phyloP scores from a whole-genome alignment of 2,113 vertebrate genomes.

The Chitala chitala region DNA sequence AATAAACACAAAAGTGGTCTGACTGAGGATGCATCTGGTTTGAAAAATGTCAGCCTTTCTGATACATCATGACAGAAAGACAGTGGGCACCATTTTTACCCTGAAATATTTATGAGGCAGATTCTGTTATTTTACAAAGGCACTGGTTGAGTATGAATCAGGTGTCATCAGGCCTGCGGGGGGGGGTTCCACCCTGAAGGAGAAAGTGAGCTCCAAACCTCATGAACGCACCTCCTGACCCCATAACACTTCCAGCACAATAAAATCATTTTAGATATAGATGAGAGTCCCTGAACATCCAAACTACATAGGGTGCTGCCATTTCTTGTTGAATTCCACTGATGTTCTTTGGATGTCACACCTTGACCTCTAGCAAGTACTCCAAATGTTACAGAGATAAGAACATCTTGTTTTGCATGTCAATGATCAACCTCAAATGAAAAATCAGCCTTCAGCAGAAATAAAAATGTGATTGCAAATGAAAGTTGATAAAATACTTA shows the following conservation, averaged over 20 bases:
- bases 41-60: conserved; percentile 8
- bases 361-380: too few species aligned
- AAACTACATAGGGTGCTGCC: not conserved
- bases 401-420: too few species aligned
- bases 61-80: conserved; percentile 1
- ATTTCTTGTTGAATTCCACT: too few species aligned
- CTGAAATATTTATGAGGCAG: conserved; percentile 26
- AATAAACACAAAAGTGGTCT: not conserved
- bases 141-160: conserved; percentile 13
- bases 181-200: not conserved
- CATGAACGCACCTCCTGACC: not conserved
- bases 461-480: too few species aligned
- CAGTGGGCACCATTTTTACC: not conserved
- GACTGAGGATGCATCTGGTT: not conserved
- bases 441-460: too few species aligned
- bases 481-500: too few species aligned
- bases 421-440: too few species aligned
- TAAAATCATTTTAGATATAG: not conserved
- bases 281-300: not conserved
- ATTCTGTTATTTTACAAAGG: conserved; percentile 22
- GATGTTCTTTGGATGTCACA: too few species aligned
- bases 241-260: not conserved
- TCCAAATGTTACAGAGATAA: too few species aligned
- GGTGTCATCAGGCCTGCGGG: conserved; percentile 5
- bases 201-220: not conserved